Percentiles rank a stretch among this genome's conserved stretches.
Conservation (phyloP, 2,113 vertebrate species). For the Dolichallabes microphthalmus region DNA sequence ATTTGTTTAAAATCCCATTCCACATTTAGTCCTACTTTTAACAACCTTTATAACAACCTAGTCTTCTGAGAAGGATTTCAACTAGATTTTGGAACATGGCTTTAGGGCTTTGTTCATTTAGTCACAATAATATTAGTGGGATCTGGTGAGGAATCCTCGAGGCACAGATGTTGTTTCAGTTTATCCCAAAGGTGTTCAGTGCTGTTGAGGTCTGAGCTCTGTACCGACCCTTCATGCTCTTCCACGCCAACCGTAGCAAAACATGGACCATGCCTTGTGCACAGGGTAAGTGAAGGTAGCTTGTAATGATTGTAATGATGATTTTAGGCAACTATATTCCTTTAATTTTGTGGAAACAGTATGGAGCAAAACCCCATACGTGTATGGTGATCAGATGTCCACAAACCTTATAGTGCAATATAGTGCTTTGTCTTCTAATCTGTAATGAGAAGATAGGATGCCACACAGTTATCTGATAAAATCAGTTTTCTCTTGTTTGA, state of each 20-base stretch:
- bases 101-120: not conserved
- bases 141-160: not conserved
- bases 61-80: not conserved
- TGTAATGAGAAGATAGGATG: no score
- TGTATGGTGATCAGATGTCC: not conserved
- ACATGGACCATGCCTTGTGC: not conserved
- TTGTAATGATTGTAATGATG: no score
- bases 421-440: not conserved
- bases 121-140: not conserved
- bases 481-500: not conserved
- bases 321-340: not conserved
- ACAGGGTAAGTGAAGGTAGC: not conserved
- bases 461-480: not conserved
- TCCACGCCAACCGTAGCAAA: not conserved
- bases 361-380: not conserved
- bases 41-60: not conserved
- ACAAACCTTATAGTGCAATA: not conserved
- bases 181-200: not conserved
- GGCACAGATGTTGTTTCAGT: not conserved
- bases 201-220: not conserved
- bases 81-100: not conserved
- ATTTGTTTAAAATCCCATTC: no score
- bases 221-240: not conserved
- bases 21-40: not conserved
- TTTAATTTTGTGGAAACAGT: not conserved